Percentiles rank a stretch among this genome's conserved stretches.
Conservation (phyloP, 2,888 invertebrate genomes). For the Chloroclysta siterata region DNA sequence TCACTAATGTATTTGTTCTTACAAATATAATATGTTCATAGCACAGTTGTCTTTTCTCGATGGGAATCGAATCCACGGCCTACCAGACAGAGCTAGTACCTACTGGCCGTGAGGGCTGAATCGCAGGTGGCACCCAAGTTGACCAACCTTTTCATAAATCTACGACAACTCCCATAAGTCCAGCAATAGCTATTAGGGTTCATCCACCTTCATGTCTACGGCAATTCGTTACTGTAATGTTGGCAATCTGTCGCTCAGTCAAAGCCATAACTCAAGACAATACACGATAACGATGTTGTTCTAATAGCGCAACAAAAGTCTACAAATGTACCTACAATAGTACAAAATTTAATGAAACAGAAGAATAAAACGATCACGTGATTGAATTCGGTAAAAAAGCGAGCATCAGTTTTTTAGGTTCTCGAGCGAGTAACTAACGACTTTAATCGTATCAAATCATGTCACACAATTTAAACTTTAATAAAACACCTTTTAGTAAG, state of each 20-base stretch:
- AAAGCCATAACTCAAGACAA: conserved; percentile 44
- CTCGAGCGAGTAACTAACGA: too few species aligned
- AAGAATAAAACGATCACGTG: background rate
- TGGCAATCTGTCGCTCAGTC: conserved; percentile 75
- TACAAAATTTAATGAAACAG: conserved; percentile 4
- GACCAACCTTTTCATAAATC: conserved; percentile 24
- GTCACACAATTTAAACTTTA: too few species aligned
- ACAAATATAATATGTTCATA: too few species aligned
- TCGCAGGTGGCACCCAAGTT: conserved; percentile 8
- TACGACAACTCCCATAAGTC: conserved; percentile 13
- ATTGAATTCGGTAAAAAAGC: conserved; percentile 9
- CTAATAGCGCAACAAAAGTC: conserved; percentile 24
- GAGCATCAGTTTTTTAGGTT: too few species aligned
- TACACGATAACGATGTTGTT: conserved; percentile 31
- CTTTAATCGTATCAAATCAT: too few species aligned
- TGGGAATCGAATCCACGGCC: background rate
- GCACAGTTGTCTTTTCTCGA: background rate
- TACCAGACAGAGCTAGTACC: too few species aligned
- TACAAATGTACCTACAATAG: conserved; percentile 6
- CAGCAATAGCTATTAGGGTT: conserved; percentile 47
- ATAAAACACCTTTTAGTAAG: too few species aligned
- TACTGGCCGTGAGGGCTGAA: too few species aligned
- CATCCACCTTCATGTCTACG: conserved; percentile 72
- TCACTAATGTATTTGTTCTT: too few species aligned
- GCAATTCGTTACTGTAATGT: conserved; percentile 79